These are phyloP conservation scores for Pygoscelis adeliae DNA, from an alignment of 2,113 vertebrate genomes.

Conservation along the genomic window DNA sequence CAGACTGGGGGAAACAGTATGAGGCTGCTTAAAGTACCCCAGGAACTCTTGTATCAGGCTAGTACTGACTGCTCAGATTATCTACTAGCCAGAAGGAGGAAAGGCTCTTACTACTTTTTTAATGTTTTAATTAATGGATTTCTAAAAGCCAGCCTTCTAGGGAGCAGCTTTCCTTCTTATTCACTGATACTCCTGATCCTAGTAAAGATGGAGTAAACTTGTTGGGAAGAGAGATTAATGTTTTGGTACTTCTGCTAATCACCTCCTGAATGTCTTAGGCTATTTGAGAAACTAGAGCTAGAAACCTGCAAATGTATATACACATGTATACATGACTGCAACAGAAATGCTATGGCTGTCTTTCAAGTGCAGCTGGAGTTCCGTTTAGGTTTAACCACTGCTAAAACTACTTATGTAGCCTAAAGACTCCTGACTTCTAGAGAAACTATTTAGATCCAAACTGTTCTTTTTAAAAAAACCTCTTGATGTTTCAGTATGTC, in stretches of 20 bases:
- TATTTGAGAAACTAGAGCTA: background rate
- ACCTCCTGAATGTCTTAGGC: background rate
- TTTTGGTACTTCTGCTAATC: background rate
- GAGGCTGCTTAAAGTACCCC: background rate
- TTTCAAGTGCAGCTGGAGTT: background rate
- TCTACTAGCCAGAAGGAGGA: background rate
- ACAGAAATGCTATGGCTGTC: background rate
- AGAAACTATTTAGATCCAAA: background rate
- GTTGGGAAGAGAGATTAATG: background rate
- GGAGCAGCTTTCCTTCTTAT: background rate
- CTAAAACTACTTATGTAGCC: background rate
- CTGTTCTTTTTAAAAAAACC: background rate
- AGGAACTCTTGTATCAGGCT: background rate
- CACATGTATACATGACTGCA: background rate
- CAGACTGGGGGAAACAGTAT: too few species aligned
- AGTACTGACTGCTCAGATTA: accelerated
- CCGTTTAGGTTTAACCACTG: background rate
- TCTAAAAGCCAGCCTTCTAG: background rate
- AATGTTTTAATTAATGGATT: background rate
- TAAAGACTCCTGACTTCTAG: background rate
- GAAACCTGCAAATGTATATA: background rate
- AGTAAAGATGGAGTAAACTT: background rate
- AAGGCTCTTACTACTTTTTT: background rate
- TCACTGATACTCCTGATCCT: background rate
- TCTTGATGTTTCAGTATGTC: background rate